Evolutionary conservation across 2,888 invertebrate genomes (phyloP).

Genomic region (Plagiodera versicolora): DNA sequence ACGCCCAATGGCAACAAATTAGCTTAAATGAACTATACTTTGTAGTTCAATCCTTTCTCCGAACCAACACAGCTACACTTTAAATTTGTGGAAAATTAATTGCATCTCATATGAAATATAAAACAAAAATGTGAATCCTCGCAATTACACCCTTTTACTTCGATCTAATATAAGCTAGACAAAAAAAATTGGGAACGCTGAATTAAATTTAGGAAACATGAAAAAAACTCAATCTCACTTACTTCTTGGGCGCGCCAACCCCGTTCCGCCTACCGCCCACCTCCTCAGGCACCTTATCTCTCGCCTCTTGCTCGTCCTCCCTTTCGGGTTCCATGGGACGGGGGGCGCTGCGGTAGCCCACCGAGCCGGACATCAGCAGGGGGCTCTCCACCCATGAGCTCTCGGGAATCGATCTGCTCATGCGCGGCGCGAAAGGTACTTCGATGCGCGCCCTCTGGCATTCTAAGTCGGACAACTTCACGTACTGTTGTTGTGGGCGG

Average conservation of each 20-base stretch:
- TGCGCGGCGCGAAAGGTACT: slow-evolving; percentile 57
- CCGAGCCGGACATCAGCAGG: slow-evolving; percentile 65
- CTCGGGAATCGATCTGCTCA: slow-evolving; percentile 72
- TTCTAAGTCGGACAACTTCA: slow-evolving; percentile 79
- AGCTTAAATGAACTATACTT: no score
- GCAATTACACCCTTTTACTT: no score
- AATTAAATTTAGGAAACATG: no score
- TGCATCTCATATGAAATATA: no score
- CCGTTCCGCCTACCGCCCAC: not conserved
- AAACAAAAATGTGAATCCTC: no score
- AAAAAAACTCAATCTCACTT: no score
- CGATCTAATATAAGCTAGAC: no score
- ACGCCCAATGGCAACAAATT: no score
- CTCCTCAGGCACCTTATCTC: not conserved
- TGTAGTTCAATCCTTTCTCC: no score
- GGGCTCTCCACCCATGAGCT: slow-evolving; percentile 68
- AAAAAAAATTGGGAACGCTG: no score
- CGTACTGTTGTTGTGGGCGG: slow-evolving; percentile 55
- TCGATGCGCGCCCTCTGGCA: slow-evolving; percentile 62
- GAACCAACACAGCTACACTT: no score
- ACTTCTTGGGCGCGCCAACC: not conserved
- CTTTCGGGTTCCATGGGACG: slow-evolving; percentile 50
- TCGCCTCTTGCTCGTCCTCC: slow-evolving; percentile 9
- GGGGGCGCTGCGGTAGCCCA: slow-evolving; percentile 56
- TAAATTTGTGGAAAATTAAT: no score